Conservation (phyloP, 2,113 vertebrate genomes). For the Lampris incognitus region DNA sequence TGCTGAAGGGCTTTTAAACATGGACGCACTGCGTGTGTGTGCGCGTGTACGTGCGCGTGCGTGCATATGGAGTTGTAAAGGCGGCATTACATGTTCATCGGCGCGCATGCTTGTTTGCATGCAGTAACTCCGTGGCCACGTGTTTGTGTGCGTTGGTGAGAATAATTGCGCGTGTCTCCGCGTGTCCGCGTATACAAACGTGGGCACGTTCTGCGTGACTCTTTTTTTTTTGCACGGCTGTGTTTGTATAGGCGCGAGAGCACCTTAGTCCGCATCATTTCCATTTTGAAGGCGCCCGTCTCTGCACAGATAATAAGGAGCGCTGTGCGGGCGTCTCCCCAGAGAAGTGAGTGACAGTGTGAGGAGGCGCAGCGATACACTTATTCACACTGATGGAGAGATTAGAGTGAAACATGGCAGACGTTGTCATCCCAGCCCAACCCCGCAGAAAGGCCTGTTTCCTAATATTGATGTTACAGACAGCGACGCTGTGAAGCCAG, state of each 20-base stretch:
- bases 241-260: constrained; percentile 6
- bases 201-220: neutral
- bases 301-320: constrained; percentile 66
- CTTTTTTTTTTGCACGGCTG: neutral
- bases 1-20: neutral
- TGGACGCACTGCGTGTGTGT: neutral
- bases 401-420: constrained; percentile 82
- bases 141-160: neutral
- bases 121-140: neutral
- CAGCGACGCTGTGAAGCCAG: constrained; percentile 49
- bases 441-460: constrained; percentile 69
- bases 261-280: constrained; percentile 58
- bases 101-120: constrained; percentile 11
- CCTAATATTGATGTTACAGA: constrained; percentile 62
- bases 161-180: constrained; percentile 8
- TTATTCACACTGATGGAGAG: constrained; percentile 81
- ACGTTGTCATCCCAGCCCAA: constrained; percentile 75
- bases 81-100: neutral
- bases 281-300: constrained; percentile 67
- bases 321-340: constrained; percentile 60
- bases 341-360: constrained; percentile 80
- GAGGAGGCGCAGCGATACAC: constrained; percentile 63
- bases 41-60: constrained; percentile 5
- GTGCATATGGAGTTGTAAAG: neutral
- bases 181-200: constrained; percentile 2